Percentiles rank a stretch among this genome's conserved stretches.
These are phyloP conservation scores for Lytechinus variegatus DNA, from an alignment of 35 echinoderm and acorn worm genomes.

Conservation along the genomic window DNA sequence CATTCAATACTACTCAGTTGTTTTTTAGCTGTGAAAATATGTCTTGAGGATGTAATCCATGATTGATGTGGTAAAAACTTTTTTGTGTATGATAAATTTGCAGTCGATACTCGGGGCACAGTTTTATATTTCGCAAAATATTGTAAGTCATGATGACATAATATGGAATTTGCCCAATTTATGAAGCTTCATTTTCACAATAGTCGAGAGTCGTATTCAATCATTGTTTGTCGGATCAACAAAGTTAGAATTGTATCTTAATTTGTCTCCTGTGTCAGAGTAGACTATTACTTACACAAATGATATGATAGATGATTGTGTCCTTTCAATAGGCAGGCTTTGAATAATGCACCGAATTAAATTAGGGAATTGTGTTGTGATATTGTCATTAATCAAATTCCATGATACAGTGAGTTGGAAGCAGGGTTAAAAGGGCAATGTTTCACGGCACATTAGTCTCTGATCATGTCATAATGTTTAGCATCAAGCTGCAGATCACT, in stretches of 20 bases:
- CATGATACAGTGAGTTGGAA: neutral
- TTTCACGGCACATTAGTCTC: neutral
- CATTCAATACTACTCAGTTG: too few relatives aligned
- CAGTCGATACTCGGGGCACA: too few relatives aligned
- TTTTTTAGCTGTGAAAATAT: too few relatives aligned
- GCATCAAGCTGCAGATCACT: neutral
- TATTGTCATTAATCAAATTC: neutral
- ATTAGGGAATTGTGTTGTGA: neutral
- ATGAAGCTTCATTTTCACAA: too few relatives aligned
- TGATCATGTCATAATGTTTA: neutral
- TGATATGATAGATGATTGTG: neutral
- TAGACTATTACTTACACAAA: neutral
- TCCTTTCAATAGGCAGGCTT: neutral
- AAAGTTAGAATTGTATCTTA: neutral
- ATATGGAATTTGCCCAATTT: neutral
- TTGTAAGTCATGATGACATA: neutral
- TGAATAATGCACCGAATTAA: neutral
- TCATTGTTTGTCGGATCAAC: neutral
- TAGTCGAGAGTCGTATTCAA: neutral
- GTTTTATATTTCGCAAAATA: too few relatives aligned
- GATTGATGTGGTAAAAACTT: too few relatives aligned
- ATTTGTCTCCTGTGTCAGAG: neutral
- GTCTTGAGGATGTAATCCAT: too few relatives aligned
- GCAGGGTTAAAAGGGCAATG: neutral
- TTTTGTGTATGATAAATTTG: too few relatives aligned